These are phyloP conservation scores for Coracopsis vasa DNA, from an alignment of 2,113 vertebrate species.

Conservation along the genomic window DNA sequence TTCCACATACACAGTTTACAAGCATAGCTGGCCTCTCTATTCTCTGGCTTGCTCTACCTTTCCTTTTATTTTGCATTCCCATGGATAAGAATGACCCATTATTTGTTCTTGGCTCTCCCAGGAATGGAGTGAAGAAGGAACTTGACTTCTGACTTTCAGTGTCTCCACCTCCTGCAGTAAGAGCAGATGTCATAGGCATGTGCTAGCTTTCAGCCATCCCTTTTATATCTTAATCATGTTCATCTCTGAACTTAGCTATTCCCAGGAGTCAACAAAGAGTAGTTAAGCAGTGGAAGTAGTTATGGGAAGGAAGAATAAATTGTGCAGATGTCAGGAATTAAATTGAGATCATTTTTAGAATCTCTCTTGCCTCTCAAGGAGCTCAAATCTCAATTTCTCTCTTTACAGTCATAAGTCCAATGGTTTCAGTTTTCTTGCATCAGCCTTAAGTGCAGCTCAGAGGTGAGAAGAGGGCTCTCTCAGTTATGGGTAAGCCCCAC, in stretches of 20 bases:
- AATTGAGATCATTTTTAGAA: not conserved
- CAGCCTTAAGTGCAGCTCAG: not conserved
- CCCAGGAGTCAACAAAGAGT: conserved; percentile 1
- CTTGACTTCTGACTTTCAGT: not conserved
- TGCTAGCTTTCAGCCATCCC: not conserved
- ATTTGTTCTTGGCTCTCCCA: not conserved
- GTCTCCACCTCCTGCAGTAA: not conserved
- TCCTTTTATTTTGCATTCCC: not conserved
- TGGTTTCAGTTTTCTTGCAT: not conserved
- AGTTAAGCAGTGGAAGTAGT: not conserved
- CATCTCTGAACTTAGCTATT: conserved; percentile 1
- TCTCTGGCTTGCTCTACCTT: not conserved
- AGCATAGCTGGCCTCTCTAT: not conserved
- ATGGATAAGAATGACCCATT: not conserved
- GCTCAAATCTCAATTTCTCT: not conserved
- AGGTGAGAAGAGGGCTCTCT: not conserved
- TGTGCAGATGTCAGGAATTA: conserved; percentile 25
- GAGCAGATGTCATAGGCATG: conserved; percentile 22
- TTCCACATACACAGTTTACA: not conserved
- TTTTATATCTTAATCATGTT: conserved; percentile 10
- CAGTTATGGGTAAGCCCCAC: not conserved
- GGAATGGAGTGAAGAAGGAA: not conserved
- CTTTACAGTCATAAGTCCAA: not conserved
- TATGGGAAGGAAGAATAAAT: conserved; percentile 38
- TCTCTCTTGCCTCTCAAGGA: not conserved